Base-by-base conservation (phyloP, 1,140 invertebrate genomes). In the Aphidius ervi region DNA sequence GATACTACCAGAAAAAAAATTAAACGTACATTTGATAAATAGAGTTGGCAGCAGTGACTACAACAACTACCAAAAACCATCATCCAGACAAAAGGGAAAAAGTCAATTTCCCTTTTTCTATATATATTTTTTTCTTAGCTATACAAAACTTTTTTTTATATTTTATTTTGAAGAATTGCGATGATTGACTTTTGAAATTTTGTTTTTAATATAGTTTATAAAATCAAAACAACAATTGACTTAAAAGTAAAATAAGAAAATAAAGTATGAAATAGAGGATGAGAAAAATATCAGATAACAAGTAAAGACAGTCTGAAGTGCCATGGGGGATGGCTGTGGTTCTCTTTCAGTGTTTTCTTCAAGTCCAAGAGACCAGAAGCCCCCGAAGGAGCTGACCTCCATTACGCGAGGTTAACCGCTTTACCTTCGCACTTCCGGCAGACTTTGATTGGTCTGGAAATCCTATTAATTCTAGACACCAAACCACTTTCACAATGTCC, bases 21-120 rank as follows among this genome's bases (percentile, higher is more conserved):
- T 76, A 75, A 76, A 76, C 71, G 74, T 71, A 74, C 69, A 67
- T 70, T 74, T 76, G 74, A 76, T 76, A 74, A 75, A 76, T 76
- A 74, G 74, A 73, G 66, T 68, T 68, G 67, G 71, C 67, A 59
- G 64, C 69, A 73, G 69, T 70, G 68, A 72, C 71, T 71, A 16
- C 45, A 52, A 8, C 42, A 43, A 43, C 42, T 43, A 8, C 42
- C 37, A 9, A 10, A 10, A 37, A 31, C 23, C 23, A 31, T 31
- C 23, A 31, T 31, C 23, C 23, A 31, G 23, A 31, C 23, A 31
- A 6, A 8, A 45, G 43, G 56, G 9, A 39, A 52, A n/a, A n/a
- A 42, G 23, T 31, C 23, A 31, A 31, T 31, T 31, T 31, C 4
- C 23, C 3, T 23, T 23, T 31, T 4, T 31, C 1, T 31, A 31